Conservation (phyloP, 2,888 invertebrate species). For the Pilophorus perplexus region DNA sequence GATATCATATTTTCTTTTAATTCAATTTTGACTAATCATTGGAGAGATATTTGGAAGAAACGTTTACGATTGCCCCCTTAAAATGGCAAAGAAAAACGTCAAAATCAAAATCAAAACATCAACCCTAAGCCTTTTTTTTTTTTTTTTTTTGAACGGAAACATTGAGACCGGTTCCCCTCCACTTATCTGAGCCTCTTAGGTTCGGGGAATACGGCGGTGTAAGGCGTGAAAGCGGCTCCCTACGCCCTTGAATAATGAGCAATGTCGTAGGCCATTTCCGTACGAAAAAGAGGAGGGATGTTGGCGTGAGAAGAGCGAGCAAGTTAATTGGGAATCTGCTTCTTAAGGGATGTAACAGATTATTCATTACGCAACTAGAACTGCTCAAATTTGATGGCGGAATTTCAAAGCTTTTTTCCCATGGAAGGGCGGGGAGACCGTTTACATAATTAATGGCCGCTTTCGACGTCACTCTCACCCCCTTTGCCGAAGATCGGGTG, state of each 20-base stretch:
- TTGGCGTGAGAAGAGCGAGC: not conserved
- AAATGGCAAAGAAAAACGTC: no score
- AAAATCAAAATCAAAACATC: no score
- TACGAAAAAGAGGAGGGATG: not conserved
- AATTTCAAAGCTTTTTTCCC: not conserved
- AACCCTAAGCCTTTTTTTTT: no score
- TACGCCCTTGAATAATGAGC: not conserved
- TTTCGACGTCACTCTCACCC: not conserved
- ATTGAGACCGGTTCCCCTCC: no score
- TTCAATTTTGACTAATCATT: no score
- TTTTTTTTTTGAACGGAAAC: no score
- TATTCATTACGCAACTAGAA: not conserved
- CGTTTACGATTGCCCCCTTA: no score
- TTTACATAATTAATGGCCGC: not conserved
- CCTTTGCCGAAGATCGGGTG: not conserved
- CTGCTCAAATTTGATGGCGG: slow-evolving; percentile 3
- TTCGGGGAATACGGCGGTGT: not conserved
- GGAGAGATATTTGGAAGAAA: no score
- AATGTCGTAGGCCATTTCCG: slow-evolving; percentile 7
- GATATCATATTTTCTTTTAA: no score
- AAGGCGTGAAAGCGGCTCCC: not conserved
- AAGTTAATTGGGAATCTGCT: not conserved
- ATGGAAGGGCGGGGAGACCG: no score
- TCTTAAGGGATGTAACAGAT: not conserved
- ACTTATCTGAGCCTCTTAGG: not conserved